Evolutionary conservation across 2,113 vertebrate species (phyloP).

Genomic region (Zosterops pallidus): DNA sequence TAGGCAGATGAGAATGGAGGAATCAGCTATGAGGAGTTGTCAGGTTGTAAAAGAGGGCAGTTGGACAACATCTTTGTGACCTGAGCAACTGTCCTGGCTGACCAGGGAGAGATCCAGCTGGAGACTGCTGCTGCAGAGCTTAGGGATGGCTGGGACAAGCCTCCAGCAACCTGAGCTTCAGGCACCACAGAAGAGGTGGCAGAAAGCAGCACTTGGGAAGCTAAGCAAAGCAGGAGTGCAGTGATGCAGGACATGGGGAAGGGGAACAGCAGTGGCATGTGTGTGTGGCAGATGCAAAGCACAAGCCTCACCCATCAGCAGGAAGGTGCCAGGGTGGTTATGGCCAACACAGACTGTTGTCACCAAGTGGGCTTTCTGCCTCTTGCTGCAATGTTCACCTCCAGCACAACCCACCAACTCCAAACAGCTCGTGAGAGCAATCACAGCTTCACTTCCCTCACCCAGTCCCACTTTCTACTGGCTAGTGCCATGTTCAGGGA

Average conservation of each 20-base stretch:
- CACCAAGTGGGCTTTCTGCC: not conserved
- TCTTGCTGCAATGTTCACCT: not conserved
- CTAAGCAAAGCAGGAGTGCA: not conserved
- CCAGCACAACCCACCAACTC: not conserved
- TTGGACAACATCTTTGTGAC: not conserved
- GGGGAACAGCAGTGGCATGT: not conserved
- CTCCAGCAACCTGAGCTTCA: not conserved
- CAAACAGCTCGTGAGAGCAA: not conserved
- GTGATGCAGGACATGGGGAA: not conserved
- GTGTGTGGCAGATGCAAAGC: not conserved
- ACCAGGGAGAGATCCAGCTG: not conserved
- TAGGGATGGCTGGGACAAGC: not conserved
- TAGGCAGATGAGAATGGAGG: not conserved
- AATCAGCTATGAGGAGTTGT: not conserved
- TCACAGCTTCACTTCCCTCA: not conserved
- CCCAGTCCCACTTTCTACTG: not conserved
- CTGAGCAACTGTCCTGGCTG: not conserved
- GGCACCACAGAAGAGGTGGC: fast-evolving
- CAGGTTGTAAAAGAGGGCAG: not conserved
- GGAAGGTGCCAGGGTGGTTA: not conserved
- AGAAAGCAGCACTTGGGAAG: not conserved
- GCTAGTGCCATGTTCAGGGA: not conserved
- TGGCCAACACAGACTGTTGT: fast-evolving
- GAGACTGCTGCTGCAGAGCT: not conserved
- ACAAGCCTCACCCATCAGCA: not conserved